A percentile compares a stretch with the other conserved stretches of the same genome.
phyloP scores from a whole-genome alignment of 2,888 invertebrate species.

The Cheilosia impressa region DNA sequence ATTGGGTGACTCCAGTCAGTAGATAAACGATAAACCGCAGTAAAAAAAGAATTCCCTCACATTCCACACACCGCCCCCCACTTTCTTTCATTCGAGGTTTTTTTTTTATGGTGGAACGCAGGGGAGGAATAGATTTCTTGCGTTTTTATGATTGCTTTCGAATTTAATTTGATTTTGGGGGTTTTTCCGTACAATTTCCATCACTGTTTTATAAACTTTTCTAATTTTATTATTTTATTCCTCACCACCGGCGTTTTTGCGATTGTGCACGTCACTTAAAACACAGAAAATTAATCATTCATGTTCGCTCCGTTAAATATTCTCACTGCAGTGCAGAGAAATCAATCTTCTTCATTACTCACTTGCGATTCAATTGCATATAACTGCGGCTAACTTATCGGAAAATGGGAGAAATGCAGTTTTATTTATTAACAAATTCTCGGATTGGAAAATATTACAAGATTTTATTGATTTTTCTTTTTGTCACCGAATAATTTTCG shows the following conservation, averaged over 20 bases:
- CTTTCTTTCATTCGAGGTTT: conserved; percentile 5
- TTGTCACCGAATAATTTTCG: conserved; percentile 61
- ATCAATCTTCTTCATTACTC: conserved; percentile 61
- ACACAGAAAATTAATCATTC: conserved; percentile 61
- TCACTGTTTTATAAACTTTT: conserved; percentile 25
- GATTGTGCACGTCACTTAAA: conserved; percentile 69
- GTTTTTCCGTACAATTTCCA: conserved; percentile 8
- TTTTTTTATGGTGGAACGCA: conserved; percentile 32
- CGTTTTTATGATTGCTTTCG: conserved; percentile 17
- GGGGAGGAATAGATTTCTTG: conserved; percentile 37
- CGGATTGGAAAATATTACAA: conserved; percentile 49
- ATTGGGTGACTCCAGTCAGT: conserved; percentile 34
- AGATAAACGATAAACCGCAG: conserved; percentile 65
- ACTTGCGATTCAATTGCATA: conserved; percentile 67
- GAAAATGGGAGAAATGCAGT: background rate
- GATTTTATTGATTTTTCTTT: conserved; percentile 70
- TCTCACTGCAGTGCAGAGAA: conserved; percentile 66
- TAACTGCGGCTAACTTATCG: conserved; percentile 26
- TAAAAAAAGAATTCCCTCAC: conserved; percentile 62
- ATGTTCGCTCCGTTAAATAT: conserved; percentile 65
- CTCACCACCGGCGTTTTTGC: conserved; percentile 69
- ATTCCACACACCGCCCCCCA: conserved; percentile 50
- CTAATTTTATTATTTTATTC: conserved; percentile 23
- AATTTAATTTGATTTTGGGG: conserved; percentile 27
- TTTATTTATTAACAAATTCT: conserved; percentile 47